Conservation (phyloP, 2,113 vertebrate genomes). For the Kobus ellipsiprymnus region DNA sequence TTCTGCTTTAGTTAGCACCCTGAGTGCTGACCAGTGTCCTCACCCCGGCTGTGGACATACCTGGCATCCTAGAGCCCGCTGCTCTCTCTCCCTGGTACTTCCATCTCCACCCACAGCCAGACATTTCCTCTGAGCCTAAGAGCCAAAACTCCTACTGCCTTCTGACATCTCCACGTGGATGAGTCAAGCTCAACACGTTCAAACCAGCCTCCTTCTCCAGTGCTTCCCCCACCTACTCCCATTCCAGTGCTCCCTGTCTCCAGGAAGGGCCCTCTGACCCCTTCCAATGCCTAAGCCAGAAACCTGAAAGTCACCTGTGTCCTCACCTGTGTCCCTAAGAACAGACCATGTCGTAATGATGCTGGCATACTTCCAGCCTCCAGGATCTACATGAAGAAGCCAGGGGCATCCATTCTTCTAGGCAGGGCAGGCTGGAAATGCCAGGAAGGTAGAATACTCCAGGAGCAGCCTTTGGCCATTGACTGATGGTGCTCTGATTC, state of each 20-base stretch:
- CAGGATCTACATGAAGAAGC: neutral
- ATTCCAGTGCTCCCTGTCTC: neutral
- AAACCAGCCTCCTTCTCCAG: neutral
- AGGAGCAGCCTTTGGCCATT: neutral
- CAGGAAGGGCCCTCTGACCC: neutral
- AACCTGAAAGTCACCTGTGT: neutral
- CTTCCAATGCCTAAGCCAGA: neutral
- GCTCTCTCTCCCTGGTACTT: neutral
- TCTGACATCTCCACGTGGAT: neutral
- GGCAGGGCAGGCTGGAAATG: neutral
- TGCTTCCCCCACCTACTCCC: neutral
- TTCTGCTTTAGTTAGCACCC: neutral
- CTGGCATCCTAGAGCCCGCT: neutral
- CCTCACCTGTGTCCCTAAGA: neutral
- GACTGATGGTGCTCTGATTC: neutral
- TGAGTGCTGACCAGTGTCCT: neutral
- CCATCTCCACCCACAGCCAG: neutral
- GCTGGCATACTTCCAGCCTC: neutral
- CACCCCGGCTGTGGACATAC: neutral
- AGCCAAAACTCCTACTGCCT: neutral
- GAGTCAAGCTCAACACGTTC: neutral
- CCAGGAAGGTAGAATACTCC: neutral
- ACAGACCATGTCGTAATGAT: neutral
- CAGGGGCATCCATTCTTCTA: neutral
- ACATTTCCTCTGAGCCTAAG: neutral